Base-by-base conservation (phyloP, 2,797 vertebrate genomes). In the Melanotaenia pygmaea region DNA sequence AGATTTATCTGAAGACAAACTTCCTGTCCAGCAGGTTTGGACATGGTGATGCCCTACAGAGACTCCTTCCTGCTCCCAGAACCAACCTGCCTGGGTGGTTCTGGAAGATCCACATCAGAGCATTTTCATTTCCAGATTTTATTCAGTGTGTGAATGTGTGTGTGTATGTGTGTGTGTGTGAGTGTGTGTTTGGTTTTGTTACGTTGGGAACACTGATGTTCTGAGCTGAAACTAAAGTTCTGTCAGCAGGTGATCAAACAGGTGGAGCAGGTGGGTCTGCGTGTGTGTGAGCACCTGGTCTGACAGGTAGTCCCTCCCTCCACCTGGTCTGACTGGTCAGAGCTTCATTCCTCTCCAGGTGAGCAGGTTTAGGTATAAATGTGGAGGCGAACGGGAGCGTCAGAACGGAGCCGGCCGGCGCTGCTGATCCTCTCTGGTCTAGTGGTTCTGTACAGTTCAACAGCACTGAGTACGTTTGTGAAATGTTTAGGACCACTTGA, bases 401-500 rank as follows among this genome's bases (percentile, higher is more conserved):
- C 59, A 54, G 53, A 24, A n/a, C 1, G 60, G 40, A 47, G 40
- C 70, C 3, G 28, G 20, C 7, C 5, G 12, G 37, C n/a, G 6
- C 74, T 14, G 37, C 22, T 3, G 0, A 3, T 81, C 70, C 93
- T 90, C 83, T 90, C 81, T 93, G 96, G 94, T 93, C 91, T 86
- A 97, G 96, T 97, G 96, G 96, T 97, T 97, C 96, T 97, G 89
- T 94, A 95, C 95, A 97, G 94, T 97, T 97, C 96, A 96, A 97
- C 96, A 97, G 96, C 96, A 95, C 94, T 95, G 87, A 96, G 85
- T 84, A 91, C 92, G 92, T 96, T 97, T 97, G 96, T 97, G 96
- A 97, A 97, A 97, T 97, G 96, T 97, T 97, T 96, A 97, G 96
- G 96, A 97, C 96, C 96, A 97, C 96, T 97, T 96, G 96, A 92